phyloP scores from a whole-genome alignment of 2,888 invertebrate genomes.

The Trilocha varians region DNA sequence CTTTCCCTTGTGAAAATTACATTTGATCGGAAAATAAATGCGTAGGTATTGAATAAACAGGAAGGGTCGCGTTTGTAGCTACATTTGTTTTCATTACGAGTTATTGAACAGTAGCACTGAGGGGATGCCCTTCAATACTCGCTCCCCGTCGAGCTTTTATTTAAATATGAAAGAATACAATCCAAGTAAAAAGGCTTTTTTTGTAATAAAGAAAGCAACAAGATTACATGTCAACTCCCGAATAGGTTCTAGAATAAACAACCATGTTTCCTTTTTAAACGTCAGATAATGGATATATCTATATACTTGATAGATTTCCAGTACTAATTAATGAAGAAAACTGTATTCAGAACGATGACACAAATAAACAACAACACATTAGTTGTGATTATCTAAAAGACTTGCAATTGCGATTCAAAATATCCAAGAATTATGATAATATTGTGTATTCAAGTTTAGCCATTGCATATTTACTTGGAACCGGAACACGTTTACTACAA shows the following conservation, averaged over 20 bases:
- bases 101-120: slow-evolving; percentile 41
- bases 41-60: slow-evolving; percentile 38
- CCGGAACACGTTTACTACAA: slow-evolving; percentile 35
- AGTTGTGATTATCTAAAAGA: too few relatives aligned
- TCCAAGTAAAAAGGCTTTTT: slow-evolving; percentile 16
- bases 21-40: slow-evolving; percentile 43
- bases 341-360: background rate
- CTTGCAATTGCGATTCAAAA: too few relatives aligned
- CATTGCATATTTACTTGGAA: background rate
- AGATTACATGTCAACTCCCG: background rate
- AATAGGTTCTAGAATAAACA: background rate
- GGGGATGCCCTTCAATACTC: slow-evolving; percentile 28
- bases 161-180: slow-evolving; percentile 36
- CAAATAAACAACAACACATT: too few relatives aligned
- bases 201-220: slow-evolving; percentile 10
- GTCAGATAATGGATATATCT: too few relatives aligned
- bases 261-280: too few relatives aligned
- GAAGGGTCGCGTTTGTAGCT: slow-evolving; percentile 45
- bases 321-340: too few relatives aligned
- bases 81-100: slow-evolving; percentile 59
- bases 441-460: too few relatives aligned
- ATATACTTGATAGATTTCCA: too few relatives aligned
- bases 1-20: slow-evolving; percentile 35
- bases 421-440: too few relatives aligned
- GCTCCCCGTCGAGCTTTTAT: slow-evolving; percentile 35